Conservation (phyloP, 2,113 vertebrate genomes). For the Clinocottus analis region DNA sequence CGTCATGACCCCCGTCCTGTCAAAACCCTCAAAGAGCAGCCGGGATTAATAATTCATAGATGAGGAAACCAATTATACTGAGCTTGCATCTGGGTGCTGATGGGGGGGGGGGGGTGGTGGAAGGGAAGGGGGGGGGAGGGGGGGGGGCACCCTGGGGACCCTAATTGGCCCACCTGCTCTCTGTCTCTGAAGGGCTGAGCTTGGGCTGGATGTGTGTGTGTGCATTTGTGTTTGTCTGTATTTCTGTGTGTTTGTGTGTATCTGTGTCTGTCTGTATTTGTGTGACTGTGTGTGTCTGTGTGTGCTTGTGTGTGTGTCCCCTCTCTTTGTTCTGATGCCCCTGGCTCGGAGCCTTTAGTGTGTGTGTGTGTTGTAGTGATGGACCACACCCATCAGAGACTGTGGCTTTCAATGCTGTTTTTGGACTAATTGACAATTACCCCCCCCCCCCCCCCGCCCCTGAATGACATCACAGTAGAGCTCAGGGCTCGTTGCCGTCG, state of each 20-base stretch:
- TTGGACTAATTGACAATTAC: background rate
- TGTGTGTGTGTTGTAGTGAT: slow-evolving; percentile 30
- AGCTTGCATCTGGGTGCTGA: slow-evolving; percentile 65
- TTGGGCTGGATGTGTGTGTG: slow-evolving; percentile 17
- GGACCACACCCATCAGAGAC: slow-evolving; percentile 46
- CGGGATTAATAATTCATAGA: slow-evolving; percentile 85
- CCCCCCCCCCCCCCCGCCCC: no score
- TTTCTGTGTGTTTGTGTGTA: no score
- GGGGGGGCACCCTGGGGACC: slow-evolving; percentile 66
- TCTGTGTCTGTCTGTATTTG: no score
- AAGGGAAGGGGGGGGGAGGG: no score
- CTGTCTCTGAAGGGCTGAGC: slow-evolving; percentile 55
- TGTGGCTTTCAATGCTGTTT: background rate
- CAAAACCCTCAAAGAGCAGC: slow-evolving; percentile 65
- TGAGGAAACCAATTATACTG: slow-evolving; percentile 82
- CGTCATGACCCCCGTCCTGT: slow-evolving; percentile 57
- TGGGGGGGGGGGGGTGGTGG: slow-evolving; percentile 46
- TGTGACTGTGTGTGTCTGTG: background rate
- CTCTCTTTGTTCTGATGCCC: slow-evolving; percentile 68
- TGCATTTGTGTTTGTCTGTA: background rate
- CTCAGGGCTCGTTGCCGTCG: background rate
- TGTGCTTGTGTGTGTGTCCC: slow-evolving; percentile 18
- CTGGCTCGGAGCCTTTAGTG: slow-evolving; percentile 24
- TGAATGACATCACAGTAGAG: background rate
- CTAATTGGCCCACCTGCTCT: slow-evolving; percentile 86